phyloP scores from a whole-genome alignment of 2,888 invertebrate species.

The Diaperis boleti region DNA sequence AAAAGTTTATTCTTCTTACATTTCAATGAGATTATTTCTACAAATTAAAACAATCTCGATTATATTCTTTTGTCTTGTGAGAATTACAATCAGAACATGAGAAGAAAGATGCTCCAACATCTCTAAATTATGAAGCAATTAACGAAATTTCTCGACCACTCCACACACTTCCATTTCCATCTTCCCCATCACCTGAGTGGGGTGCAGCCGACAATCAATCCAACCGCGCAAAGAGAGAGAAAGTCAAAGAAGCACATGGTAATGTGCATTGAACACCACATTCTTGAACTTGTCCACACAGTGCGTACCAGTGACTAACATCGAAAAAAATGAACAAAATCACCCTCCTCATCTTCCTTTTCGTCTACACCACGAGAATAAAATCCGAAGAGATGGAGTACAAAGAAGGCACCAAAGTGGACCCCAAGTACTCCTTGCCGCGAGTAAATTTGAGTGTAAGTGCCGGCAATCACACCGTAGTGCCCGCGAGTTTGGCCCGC shows the following conservation, averaged over 20 bases:
- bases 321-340: slow-evolving; percentile 34
- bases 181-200: no score
- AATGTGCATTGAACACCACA: slow-evolving; percentile 30
- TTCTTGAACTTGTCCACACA: slow-evolving; percentile 46
- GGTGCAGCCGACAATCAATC: no score
- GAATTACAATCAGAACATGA: no score
- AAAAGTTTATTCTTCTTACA: no score
- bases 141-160: no score
- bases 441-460: slow-evolving; percentile 54
- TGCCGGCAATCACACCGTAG: slow-evolving; percentile 47
- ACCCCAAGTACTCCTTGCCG: slow-evolving; percentile 53
- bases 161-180: no score
- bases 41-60: no score
- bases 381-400: slow-evolving; percentile 53
- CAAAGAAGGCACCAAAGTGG: slow-evolving; percentile 53
- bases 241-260: slow-evolving; percentile 36
- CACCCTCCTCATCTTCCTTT: slow-evolving; percentile 41
- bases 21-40: no score
- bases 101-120: no score
- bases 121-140: no score
- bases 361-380: slow-evolving; percentile 20
- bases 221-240: no score
- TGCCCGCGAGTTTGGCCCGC: slow-evolving; percentile 65
- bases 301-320: slow-evolving; percentile 17
- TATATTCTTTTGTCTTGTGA: no score